phyloP scores from a whole-genome alignment of 2,797 vertebrate genomes.

The Hemibagrus guttatus region DNA sequence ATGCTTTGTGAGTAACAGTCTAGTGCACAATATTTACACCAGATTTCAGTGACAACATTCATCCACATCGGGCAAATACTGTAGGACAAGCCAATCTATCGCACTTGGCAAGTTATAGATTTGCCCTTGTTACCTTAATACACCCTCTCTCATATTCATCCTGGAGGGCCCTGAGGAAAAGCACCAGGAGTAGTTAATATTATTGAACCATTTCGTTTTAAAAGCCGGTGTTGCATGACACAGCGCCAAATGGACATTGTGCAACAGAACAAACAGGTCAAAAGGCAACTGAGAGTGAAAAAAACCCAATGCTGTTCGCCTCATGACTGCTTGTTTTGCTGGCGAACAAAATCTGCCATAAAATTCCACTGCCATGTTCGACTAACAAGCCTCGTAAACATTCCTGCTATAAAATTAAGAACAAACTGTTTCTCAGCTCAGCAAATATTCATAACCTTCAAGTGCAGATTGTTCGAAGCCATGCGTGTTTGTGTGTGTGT shows the following conservation, averaged over 20 bases:
- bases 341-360: constrained; percentile 65
- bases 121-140: constrained; percentile 56
- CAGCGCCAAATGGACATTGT: constrained; percentile 62
- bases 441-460: constrained; percentile 13
- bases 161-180: constrained; percentile 48
- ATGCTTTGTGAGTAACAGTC: not conserved
- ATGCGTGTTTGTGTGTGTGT: constrained; percentile 26
- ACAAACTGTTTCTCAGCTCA: constrained; percentile 38
- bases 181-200: constrained; percentile 59
- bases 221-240: constrained; percentile 67
- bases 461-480: constrained; percentile 11
- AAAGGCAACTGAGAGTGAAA: constrained; percentile 59
- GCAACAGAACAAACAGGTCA: constrained; percentile 62
- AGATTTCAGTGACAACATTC: constrained; percentile 4
- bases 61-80: not conserved
- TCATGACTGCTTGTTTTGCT: constrained; percentile 58
- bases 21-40: not conserved
- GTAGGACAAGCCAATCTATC: constrained; percentile 42
- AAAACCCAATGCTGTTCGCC: constrained; percentile 54
- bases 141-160: constrained; percentile 55
- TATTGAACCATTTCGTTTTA: constrained; percentile 61
- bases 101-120: constrained; percentile 59
- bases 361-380: constrained; percentile 71
- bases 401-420: constrained; percentile 46
- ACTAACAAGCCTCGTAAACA: constrained; percentile 68